Evolutionary conservation across 30 jellyfish, hydroid and myxozoan genomes (phyloP).

Genomic region (Pelagia noctiluca): DNA sequence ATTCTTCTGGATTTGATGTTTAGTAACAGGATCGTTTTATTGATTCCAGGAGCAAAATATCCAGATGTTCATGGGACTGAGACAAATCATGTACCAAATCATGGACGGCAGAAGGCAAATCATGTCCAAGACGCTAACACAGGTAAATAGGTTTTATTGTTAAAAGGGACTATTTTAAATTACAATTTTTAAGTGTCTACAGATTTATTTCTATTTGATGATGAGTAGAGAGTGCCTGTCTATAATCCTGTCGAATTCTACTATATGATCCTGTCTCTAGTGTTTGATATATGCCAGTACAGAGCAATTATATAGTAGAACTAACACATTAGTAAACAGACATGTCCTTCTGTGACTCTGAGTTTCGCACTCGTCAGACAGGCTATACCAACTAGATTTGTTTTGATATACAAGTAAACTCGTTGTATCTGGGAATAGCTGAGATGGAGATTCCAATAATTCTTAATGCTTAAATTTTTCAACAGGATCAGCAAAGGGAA

Average conservation of each 20-base stretch:
- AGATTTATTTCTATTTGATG: background rate
- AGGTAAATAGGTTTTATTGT: no score
- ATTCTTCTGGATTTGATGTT: no score
- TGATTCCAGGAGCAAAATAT: conserved; percentile 68
- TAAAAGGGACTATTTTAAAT: no score
- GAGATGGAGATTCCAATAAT: background rate
- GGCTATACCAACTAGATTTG: background rate
- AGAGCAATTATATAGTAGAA: no score
- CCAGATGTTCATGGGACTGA: conserved; percentile 79
- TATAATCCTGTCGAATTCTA: background rate
- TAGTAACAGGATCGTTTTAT: no score
- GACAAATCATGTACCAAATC: conserved; percentile 71
- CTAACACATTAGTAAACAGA: no score
- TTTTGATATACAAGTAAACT: background rate
- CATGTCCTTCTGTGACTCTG: no score
- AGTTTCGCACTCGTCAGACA: no score
- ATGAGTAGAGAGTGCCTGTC: background rate
- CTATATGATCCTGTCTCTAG: no score
- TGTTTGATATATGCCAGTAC: no score
- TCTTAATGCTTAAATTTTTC: no score
- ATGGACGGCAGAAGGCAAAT: conserved; percentile 85
- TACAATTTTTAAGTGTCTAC: background rate
- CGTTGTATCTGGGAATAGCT: background rate
- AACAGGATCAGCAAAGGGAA: conserved; percentile 94
- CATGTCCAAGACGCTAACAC: conserved; percentile 80